Base-by-base conservation (phyloP, 1,140 invertebrate species). In the Drosophila trapezifrons region DNA sequence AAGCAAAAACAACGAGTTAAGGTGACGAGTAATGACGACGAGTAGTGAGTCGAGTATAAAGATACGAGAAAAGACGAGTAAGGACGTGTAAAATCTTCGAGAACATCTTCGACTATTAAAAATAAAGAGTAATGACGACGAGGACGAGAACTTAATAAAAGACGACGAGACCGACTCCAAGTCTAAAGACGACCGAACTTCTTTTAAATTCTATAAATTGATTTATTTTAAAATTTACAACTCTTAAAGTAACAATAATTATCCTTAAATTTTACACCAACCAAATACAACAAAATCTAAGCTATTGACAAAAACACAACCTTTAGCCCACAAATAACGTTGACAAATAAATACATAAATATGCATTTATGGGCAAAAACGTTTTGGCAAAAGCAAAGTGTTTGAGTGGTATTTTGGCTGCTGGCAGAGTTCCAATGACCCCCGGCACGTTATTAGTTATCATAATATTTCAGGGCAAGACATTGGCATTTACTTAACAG, bases 401-500 rank as follows among this genome's bases (percentile, higher is more conserved):
- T 27, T 66, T 25, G 27, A 58, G 52, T 47, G 32, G 10, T 12
- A n/a, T 59, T 59, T 64, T 15, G 2, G 7, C 18, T 18, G 2
- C 17, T 66, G 60, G 60, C 64, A 38, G 4, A 6, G 7, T 15
- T 29, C 25, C 64, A 49, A 40, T 13, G 60, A 40, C 32, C 45
- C 35, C 20, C 7, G 38, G 60, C 20, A 25, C n/a, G 22, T 40
- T 51, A 69, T 69, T 52, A 67, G 38, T 43, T 40, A 22, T 52
- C 37, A 54, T 20, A 29, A 56, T 70, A 57, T 38, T 46, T 47
- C 15, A 13, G 20, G 35, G 51, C 17, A 17, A 42, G 57, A 25
- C 32, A 32, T n/a, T 29, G 32, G 12, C 42, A 57, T 71, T 71
- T 47, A 47, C 35, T 47, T 47, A 49, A 51, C 27, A 47, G n/a